A percentile compares a stretch with the other conserved stretches of the same genome.
These are phyloP conservation scores for Malurus alboscapulatus DNA, from an alignment of 2,113 vertebrate species.

Conservation along the genomic window DNA sequence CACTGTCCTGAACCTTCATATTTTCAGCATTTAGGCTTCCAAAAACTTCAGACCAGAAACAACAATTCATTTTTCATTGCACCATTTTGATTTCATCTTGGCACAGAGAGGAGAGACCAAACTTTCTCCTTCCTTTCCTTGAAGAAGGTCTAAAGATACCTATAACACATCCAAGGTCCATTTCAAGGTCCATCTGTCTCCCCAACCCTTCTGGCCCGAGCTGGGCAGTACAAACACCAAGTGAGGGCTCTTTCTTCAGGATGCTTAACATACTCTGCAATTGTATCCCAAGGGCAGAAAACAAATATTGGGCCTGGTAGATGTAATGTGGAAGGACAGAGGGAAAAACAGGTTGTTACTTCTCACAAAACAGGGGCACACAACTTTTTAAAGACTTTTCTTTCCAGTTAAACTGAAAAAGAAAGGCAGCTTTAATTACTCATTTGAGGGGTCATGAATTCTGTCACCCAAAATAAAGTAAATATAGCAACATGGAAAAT, in stretches of 20 bases:
- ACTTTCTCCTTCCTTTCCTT: background rate
- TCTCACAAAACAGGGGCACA: background rate
- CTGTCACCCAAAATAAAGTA: background rate
- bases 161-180: background rate
- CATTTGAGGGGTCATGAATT: background rate
- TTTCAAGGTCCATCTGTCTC: background rate
- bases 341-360: background rate
- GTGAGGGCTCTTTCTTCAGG: background rate
- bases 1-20: background rate
- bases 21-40: background rate
- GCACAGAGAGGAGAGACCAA: background rate
- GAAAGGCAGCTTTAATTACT: background rate
- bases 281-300: background rate
- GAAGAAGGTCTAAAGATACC: background rate
- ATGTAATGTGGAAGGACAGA: background rate
- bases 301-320: background rate
- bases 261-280: background rate
- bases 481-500: background rate
- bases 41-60: background rate
- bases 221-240: background rate
- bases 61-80: background rate
- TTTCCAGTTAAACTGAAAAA: background rate
- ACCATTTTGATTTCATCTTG: background rate
- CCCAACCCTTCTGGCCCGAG: background rate
- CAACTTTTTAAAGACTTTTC: background rate